Evolutionary conservation across 2,113 vertebrate species (phyloP).

Genomic region (Gallinago undulata): DNA sequence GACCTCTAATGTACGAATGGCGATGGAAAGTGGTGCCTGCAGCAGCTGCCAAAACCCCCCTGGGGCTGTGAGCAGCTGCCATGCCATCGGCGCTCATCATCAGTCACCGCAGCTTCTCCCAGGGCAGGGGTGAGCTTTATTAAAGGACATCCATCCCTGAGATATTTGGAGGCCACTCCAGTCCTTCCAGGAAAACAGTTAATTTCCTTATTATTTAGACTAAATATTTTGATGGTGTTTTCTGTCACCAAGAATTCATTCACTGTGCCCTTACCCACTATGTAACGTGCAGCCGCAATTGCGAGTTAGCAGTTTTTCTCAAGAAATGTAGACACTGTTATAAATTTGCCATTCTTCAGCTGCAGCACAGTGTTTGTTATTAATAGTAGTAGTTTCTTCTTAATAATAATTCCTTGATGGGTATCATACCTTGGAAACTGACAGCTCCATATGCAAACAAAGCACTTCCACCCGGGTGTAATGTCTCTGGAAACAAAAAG

Average conservation of each 20-base stretch:
- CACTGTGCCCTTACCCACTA: rapidly evolving
- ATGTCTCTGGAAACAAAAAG: background rate
- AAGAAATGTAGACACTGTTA: background rate
- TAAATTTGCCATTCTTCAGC: background rate
- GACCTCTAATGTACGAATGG: background rate
- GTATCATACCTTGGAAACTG: background rate
- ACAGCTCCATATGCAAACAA: background rate
- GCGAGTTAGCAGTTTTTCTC: background rate
- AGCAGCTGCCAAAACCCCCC: rapidly evolving
- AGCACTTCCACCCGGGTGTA: background rate
- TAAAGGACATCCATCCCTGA: background rate
- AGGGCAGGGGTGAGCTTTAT: background rate
- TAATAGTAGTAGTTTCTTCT: background rate
- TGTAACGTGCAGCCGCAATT: background rate
- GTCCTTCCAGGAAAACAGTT: background rate
- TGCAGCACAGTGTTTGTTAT: background rate
- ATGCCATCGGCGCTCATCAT: rapidly evolving
- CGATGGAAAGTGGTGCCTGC: background rate
- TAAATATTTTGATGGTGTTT: background rate
- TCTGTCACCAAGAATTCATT: background rate
- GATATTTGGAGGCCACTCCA: background rate
- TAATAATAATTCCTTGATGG: background rate
- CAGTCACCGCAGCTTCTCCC: background rate
- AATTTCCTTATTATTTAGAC: background rate
- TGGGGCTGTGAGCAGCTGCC: background rate